These are phyloP conservation scores for Drusus annulatus DNA, from an alignment of 1,140 invertebrate species.

Conservation along the genomic window DNA sequence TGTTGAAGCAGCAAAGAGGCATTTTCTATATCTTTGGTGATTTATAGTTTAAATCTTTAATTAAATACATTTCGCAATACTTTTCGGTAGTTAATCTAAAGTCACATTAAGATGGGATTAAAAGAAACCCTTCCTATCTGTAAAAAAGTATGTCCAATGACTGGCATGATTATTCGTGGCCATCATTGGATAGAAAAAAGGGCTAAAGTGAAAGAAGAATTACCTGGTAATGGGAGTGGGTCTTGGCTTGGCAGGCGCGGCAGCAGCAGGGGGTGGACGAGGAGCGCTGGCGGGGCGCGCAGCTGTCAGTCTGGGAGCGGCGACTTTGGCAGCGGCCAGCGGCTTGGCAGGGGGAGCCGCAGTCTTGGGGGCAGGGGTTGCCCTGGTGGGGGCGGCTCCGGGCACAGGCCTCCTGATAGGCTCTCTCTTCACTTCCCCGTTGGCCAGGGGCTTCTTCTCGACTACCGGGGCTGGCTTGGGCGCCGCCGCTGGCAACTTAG, in stretches of 20 bases:
- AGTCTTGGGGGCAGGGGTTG: conserved; percentile 48
- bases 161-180: too few relatives aligned
- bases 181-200: too few relatives aligned
- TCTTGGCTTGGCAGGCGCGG: conserved; percentile 49
- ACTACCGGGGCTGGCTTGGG: conserved; percentile 43
- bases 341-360: conserved; percentile 45
- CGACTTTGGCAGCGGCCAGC: conserved; percentile 52
- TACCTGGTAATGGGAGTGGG: conserved; percentile 59
- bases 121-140: too few relatives aligned
- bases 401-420: conserved; percentile 39
- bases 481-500: background rate
- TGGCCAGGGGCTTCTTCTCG: conserved; percentile 68
- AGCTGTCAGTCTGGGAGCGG: conserved; percentile 50
- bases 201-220: background rate
- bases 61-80: too few relatives aligned
- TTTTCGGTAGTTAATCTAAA: too few relatives aligned
- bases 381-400: conserved; percentile 26
- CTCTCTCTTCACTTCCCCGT: conserved; percentile 67
- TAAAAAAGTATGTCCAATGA: too few relatives aligned
- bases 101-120: too few relatives aligned
- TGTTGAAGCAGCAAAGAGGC: too few relatives aligned
- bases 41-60: too few relatives aligned
- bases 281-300: conserved; percentile 37
- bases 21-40: too few relatives aligned
- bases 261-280: background rate